These are phyloP conservation scores for Drosophila gunungcola DNA, from an alignment of 1,140 invertebrate genomes.

Conservation along the genomic window DNA sequence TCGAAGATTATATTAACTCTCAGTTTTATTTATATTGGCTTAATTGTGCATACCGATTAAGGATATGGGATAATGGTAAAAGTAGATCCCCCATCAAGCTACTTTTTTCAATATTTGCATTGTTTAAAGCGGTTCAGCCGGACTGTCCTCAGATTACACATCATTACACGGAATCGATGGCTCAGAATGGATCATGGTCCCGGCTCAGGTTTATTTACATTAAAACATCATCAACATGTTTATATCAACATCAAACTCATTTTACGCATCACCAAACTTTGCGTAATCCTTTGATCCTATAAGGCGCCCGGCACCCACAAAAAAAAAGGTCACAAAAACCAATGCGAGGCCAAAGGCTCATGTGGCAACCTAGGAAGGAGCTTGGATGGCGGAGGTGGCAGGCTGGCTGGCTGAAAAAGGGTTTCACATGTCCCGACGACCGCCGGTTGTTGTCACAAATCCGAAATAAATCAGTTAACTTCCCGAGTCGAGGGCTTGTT, in stretches of 20 bases:
- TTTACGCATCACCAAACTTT: conserved; percentile 83
- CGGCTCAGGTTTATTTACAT: conserved; percentile 73
- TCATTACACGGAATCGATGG: conserved; percentile 60
- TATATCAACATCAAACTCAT: conserved; percentile 84
- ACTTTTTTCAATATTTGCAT: conserved; percentile 2
- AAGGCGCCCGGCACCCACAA: conserved; percentile 46
- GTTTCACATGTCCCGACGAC: conserved; percentile 63
- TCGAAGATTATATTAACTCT: no score
- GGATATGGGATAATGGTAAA: no score
- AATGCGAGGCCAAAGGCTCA: conserved; percentile 15
- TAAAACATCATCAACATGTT: conserved; percentile 83
- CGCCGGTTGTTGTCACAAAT: conserved; percentile 62
- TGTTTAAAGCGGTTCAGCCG: conserved; percentile 37
- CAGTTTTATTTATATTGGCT: no score
- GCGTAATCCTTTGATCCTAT: conserved; percentile 81
- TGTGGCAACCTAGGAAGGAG: conserved; percentile 15
- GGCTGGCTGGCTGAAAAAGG: conserved; percentile 48
- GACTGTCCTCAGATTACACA: conserved; percentile 65
- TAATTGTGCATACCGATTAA: no score
- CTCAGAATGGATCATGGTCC: conserved; percentile 22
- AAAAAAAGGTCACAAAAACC: conserved; percentile 50
- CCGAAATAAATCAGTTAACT: conserved; percentile 81
- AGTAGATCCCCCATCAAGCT: background rate
- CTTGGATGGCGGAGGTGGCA: background rate
- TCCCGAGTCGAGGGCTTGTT: conserved; percentile 70